Conservation (phyloP, 2,113 vertebrate genomes). For the Thunnus maccoyii region DNA sequence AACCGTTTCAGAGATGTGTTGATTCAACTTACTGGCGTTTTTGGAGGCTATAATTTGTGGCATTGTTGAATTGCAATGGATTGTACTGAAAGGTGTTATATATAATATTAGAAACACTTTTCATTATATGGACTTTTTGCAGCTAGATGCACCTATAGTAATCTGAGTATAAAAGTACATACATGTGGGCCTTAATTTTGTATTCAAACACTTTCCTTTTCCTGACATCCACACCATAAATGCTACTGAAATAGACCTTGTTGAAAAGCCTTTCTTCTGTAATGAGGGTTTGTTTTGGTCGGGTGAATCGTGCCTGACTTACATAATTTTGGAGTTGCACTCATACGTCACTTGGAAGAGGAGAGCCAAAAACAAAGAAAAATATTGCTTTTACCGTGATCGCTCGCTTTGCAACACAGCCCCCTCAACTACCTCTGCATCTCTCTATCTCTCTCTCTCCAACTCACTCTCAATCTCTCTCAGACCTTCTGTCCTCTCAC, state of each 20-base stretch:
- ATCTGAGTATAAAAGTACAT: not conserved
- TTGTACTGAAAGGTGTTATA: not conserved
- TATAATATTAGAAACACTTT: not conserved
- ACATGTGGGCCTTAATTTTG: not conserved
- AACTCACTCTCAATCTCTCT: slow-evolving; percentile 57
- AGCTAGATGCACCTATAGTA: not conserved
- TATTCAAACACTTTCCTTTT: slow-evolving; percentile 27
- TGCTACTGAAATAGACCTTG: slow-evolving; percentile 10
- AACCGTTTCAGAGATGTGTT: no score
- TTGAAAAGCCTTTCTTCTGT: slow-evolving; percentile 50
- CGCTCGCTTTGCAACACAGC: slow-evolving; percentile 53
- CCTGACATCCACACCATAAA: slow-evolving; percentile 10
- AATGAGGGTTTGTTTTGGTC: slow-evolving; percentile 66
- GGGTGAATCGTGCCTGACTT: slow-evolving; percentile 66
- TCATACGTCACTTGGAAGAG: slow-evolving; percentile 52
- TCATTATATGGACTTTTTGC: not conserved
- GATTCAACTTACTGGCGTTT: not conserved
- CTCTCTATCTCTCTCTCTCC: slow-evolving; percentile 36
- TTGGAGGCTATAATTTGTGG: not conserved
- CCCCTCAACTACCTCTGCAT: slow-evolving; percentile 72
- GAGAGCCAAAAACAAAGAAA: slow-evolving; percentile 32
- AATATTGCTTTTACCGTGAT: slow-evolving; percentile 39
- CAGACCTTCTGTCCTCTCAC: slow-evolving; percentile 76
- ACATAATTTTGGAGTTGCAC: slow-evolving; percentile 61
- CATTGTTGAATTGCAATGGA: not conserved